A percentile compares a stretch with the other conserved stretches of the same genome.
phyloP scores from a whole-genome alignment of 2,113 vertebrate genomes.

The Labrus mixtus region DNA sequence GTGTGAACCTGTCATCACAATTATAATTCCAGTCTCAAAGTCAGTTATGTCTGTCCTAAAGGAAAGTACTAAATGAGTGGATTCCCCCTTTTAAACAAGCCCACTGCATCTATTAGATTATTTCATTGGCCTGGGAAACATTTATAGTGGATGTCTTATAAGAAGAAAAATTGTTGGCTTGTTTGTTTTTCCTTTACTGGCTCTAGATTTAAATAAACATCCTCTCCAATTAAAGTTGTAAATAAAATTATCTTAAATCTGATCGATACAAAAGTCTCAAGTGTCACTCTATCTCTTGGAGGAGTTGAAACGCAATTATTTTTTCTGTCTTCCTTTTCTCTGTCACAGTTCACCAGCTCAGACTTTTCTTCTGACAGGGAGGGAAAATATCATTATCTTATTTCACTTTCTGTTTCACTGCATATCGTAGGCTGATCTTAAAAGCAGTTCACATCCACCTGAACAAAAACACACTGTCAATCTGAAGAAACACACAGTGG shows the following conservation, averaged over 20 bases:
- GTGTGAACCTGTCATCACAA: no score
- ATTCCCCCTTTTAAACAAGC: no score
- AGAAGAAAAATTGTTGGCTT: neutral
- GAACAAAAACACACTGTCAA: neutral
- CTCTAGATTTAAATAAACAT: neutral
- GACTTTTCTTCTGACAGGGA: neutral
- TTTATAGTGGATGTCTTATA: no score
- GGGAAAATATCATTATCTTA: constrained; percentile 7
- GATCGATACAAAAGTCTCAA: no score
- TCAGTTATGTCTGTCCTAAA: no score
- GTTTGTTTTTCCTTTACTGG: neutral
- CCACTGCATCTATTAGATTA: no score
- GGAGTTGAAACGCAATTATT: neutral
- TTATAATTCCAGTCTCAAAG: no score
- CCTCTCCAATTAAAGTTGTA: neutral
- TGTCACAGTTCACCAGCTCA: constrained; percentile 1
- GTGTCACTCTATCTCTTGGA: neutral
- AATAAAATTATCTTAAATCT: no score
- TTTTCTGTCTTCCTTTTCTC: neutral
- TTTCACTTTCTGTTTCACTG: constrained; percentile 5
- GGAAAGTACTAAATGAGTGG: no score
- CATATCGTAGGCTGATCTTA: constrained; percentile 3
- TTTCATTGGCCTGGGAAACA: no score
- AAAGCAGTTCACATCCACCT: neutral
- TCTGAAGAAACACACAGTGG: constrained; percentile 37